Conservation (phyloP, 2,797 vertebrate genomes). For the Enteromius mattozi region DNA sequence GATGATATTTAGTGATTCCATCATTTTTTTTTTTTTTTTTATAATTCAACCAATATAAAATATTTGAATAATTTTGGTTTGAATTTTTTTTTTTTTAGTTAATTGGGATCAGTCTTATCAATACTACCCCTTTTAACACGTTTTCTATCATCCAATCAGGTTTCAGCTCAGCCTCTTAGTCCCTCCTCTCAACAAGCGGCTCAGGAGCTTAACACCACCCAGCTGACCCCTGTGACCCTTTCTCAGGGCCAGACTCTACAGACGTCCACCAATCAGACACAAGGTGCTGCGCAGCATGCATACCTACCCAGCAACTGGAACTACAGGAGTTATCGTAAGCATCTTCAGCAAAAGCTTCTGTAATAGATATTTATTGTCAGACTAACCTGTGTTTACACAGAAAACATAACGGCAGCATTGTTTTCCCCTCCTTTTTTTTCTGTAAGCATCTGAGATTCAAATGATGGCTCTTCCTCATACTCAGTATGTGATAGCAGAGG, state of each 20-base stretch:
- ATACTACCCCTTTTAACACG: background rate
- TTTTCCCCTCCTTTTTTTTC: background rate
- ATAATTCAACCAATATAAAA: background rate
- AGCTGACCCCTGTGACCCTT: conserved; percentile 82
- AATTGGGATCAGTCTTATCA: background rate
- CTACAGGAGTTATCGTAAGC: conserved; percentile 92
- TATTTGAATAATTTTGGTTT: background rate
- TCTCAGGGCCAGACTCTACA: conserved; percentile 83
- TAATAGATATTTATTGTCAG: background rate
- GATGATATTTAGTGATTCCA: background rate
- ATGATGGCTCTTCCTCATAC: conserved; percentile 97
- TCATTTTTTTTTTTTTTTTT: too few species aligned
- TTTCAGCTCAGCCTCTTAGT: conserved; percentile 87
- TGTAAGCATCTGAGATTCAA: conserved; percentile 94
- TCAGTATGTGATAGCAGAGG: conserved; percentile 95
- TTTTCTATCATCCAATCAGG: conserved; percentile 68
- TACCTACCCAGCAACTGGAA: conserved; percentile 95
- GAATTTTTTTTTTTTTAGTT: too few species aligned
- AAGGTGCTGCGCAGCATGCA: conserved; percentile 88
- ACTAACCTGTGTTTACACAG: background rate
- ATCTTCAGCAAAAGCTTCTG: background rate
- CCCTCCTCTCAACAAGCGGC: conserved; percentile 87
- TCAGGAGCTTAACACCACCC: conserved; percentile 89
- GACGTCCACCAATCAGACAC: conserved; percentile 75
- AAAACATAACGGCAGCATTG: background rate